Evolutionary conservation across 2,797 vertebrate genomes (phyloP), one percentile per base, ranked within the genome.

Genomic region (Orientallactaga sibirica): DNA sequence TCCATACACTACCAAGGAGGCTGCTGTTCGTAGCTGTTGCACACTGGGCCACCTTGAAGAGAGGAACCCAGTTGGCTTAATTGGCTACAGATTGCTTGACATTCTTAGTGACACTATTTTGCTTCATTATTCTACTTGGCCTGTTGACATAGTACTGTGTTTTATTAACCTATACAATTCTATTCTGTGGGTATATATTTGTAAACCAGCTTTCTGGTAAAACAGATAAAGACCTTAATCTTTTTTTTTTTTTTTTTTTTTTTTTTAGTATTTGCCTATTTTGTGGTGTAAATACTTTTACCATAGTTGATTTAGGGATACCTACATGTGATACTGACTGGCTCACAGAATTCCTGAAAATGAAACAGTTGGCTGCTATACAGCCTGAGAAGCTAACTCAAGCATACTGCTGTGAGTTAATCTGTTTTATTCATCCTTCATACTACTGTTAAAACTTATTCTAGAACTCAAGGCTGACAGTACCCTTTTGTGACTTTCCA

Each of bases 321-420:
- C 16, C 19, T 75, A 37, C 18, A 25, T 61, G 71, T 73, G 48
- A 90, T 80, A 70, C 64, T 29, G 83, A 0, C 29, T 92, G 73
- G 62, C 41, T 90, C 76, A 79, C 11, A 92, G 20, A 93, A 24
- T 86, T 96, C n/a, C 64, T 93, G 58, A 81, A 91, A 87, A 70
- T 74, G 41, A 74, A 64, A 76, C 18, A 48, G 3, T 88, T 83
- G 12, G 20, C 58, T 64, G 9, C 75, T 37, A 74, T 3, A 75
- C 82, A 89, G 55, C 48, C 22, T n/a, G 0, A 37, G 12, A 29
- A 84, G 73, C 18, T 48, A 93, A 91, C 29, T 68, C 25, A 37
- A 89, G 73, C 20, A 55, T 12, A 83, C 20, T 33, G 12, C 55
- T 77, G 18, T 14, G 12, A 29, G 67, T 76, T 88, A 70, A 84